Evolutionary conservation across 2,797 vertebrate genomes (phyloP), one percentile per base, ranked within the genome.

Genomic region (Ibycter americanus): DNA sequence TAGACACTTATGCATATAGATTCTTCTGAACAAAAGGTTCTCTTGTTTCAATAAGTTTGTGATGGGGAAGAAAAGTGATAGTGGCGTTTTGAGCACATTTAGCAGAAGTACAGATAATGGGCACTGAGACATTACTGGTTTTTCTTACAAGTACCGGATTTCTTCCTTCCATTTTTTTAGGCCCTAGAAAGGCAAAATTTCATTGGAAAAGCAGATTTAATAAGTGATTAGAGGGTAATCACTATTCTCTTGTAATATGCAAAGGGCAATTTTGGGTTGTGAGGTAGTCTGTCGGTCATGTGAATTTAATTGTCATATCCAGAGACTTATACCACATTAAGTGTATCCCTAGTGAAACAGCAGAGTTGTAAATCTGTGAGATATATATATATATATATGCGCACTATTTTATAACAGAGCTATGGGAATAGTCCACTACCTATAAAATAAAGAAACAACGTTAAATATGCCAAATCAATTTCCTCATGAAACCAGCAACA

Each of bases 381-480:
- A 96, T 80, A 94, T 4, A 93, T 52, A 87, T 20, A 91, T 56
- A 74, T 65, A 70, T 61, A 91, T 61, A 27, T 73, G 25, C 7
- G 25, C 31, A 72, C 47, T 92, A 82, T 93, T 96, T 96, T 97
- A 96, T 96, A 96, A 82, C 70, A 94, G 92, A 91, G 80, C 92
- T 87, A 36, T 87, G 95, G 96, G 96, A 96, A 95, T 97, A 94
- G 92, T 87, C 89, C 87, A 80, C 96, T 97, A 93, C 95, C 95
- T 97, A 95, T 94, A 97, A 97, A 97, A 96, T 93, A 96, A 94
- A 95, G 92, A 94, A 97, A 96, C 83, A 91, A 93, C 0, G 3
- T 96, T 93, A 97, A 97, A 97, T 95, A 96, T 94, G 95, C 95
- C 95, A 96, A 91, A 95, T 96, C 95, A 95, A 97, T 97, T 97